Base-by-base conservation (phyloP, 1,140 invertebrate species). In the Drosophila tropicalis region DNA sequence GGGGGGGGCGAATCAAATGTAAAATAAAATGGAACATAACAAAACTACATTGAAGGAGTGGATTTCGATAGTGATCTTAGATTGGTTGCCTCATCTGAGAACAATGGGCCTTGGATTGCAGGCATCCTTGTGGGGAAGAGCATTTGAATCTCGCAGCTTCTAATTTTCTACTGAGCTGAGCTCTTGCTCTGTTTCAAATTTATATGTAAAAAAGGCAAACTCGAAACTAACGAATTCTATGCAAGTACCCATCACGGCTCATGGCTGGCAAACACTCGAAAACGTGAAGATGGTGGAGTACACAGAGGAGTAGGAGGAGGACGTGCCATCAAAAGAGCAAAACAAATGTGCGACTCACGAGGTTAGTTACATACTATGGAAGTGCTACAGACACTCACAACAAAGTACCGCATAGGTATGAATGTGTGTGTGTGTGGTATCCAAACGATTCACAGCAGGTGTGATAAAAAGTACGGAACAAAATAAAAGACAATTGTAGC, bases 381-480 rank as follows among this genome's bases (percentile, higher is more conserved):
- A 63, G 71, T 63, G 60, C 72, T 76, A 40, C 58, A 51, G 34
- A 63, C 51, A 62, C 41, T 36, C 36, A 32, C 15, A 7, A 7
- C 3, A 36, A 36, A 9, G 10, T 12, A 36, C 34, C 34, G 34
- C 34, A 36, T 3, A 10, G 34, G 29, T 6, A 29, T 10, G 15
- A 3, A 12, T 15, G 58, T 56, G 32, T 56, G 32, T 65, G 34
- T 39, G 13, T 73, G 73, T 69, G 73, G 73, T 76, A 76, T 76
- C 67, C 73, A 76, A 39, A 62, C 70, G 68, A 85, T 72, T 74
- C 79, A 79, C 85, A 78, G 72, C 79, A 87, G 79, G 79, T 87
- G 83, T 76, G 82, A 87, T 86, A 86, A 85, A 79, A 75, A 82
- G 15, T 17, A 34, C 34, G 67, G 77, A 34, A 62, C 29, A 47